These are phyloP conservation scores for Troilus luridus DNA, from an alignment of 2,888 invertebrate genomes.

Conservation along the genomic window DNA sequence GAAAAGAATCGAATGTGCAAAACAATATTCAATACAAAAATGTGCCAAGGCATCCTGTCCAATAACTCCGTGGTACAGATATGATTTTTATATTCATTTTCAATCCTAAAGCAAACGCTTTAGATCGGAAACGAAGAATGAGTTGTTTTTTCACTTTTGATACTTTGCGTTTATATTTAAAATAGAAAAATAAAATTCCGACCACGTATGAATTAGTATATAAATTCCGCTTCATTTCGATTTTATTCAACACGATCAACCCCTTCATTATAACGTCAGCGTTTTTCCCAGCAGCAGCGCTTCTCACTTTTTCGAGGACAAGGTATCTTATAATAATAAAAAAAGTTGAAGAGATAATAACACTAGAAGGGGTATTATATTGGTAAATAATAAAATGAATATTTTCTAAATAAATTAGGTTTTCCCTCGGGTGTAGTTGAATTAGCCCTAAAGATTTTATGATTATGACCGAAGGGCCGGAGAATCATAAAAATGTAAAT, in stretches of 20 bases:
- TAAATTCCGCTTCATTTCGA: neutral
- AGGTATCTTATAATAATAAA: neutral
- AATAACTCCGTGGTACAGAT: too few species aligned
- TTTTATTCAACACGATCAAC: neutral
- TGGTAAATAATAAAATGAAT: slow-evolving; percentile 26
- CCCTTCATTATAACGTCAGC: neutral
- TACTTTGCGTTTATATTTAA: too few species aligned
- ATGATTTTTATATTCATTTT: too few species aligned
- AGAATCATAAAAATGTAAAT: slow-evolving; percentile 47
- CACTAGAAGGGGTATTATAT: neutral
- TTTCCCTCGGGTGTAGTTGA: neutral
- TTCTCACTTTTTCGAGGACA: neutral
- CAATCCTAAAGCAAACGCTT: too few species aligned
- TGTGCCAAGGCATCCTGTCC: too few species aligned
- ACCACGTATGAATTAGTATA: too few species aligned
- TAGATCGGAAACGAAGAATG: too few species aligned
- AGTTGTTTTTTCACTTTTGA: too few species aligned
- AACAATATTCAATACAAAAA: too few species aligned
- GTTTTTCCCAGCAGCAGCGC: neutral
- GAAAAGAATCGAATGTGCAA: too few species aligned
- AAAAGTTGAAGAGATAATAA: neutral
- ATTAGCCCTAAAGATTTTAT: slow-evolving; percentile 48
- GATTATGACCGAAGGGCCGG: slow-evolving; percentile 41
- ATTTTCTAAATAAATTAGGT: slow-evolving; percentile 42
- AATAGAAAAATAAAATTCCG: too few species aligned